phyloP scores from a whole-genome alignment of 1,140 invertebrate genomes.

The Brachionus angularis region DNA sequence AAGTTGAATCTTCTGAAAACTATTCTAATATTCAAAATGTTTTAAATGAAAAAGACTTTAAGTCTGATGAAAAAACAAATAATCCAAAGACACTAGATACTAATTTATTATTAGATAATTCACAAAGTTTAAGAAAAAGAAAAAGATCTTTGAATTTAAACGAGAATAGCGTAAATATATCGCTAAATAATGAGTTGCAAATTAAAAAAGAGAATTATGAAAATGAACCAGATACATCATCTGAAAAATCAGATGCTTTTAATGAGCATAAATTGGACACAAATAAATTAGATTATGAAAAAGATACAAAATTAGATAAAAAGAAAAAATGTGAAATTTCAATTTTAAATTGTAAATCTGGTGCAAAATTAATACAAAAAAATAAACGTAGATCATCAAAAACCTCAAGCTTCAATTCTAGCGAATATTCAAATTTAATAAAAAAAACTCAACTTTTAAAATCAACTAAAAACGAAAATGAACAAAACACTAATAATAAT shows the following conservation, averaged over 20 bases:
- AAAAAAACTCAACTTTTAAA: slow-evolving; percentile 8
- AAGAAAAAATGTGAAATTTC: too few relatives aligned
- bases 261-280: too few relatives aligned
- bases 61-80: neutral
- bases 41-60: neutral
- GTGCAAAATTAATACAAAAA: too few relatives aligned
- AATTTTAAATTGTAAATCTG: too few relatives aligned
- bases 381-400: neutral
- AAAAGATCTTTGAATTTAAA: neutral
- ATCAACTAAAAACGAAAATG: neutral
- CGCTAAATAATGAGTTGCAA: slow-evolving; percentile 1
- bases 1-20: neutral
- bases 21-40: neutral
- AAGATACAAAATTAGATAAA: slow-evolving; percentile 14
- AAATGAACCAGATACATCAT: neutral
- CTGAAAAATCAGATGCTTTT: too few relatives aligned
- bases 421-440: slow-evolving; percentile 35
- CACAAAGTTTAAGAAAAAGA: neutral
- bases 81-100: too few relatives aligned
- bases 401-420: neutral
- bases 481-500: too few relatives aligned
- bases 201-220: slow-evolving; percentile 9
- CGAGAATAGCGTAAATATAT: too few relatives aligned
- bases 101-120: too few relatives aligned
- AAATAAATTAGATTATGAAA: too few relatives aligned